phyloP scores from a whole-genome alignment of 2,113 vertebrate species.

The Chamaetylas fuelleborni region DNA sequence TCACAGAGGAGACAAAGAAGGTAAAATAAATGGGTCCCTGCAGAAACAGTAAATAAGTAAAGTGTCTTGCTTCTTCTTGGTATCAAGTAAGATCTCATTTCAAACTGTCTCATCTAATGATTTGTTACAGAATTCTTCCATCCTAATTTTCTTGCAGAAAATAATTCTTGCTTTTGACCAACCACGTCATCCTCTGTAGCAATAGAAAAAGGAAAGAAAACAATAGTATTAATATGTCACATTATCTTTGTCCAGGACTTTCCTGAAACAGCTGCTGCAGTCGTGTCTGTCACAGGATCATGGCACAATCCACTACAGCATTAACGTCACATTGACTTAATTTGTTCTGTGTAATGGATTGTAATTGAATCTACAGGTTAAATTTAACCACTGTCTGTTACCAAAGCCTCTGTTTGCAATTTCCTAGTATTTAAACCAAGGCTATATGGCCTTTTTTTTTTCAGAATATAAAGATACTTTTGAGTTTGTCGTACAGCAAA shows the following conservation, averaged over 20 bases:
- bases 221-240: background rate
- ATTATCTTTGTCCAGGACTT: background rate
- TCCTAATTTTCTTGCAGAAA: background rate
- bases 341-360: constrained; percentile 13
- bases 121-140: background rate
- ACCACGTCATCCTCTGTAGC: background rate
- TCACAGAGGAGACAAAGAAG: background rate
- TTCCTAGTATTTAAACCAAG: background rate
- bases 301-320: accelerated
- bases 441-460: background rate
- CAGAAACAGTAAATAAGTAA: background rate
- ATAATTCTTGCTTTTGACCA: background rate
- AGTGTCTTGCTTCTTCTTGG: background rate
- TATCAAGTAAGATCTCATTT: background rate
- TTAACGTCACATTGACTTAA: background rate
- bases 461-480: background rate
- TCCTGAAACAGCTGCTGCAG: background rate
- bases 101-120: background rate
- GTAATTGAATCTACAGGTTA: constrained; percentile 25
- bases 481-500: background rate
- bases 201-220: background rate
- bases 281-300: background rate
- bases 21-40: background rate
- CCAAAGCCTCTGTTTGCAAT: background rate
- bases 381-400: background rate